Evolutionary conservation across 2,888 invertebrate species (phyloP), one percentile per base, ranked within the genome.

Genomic region (Unio pictorum): DNA sequence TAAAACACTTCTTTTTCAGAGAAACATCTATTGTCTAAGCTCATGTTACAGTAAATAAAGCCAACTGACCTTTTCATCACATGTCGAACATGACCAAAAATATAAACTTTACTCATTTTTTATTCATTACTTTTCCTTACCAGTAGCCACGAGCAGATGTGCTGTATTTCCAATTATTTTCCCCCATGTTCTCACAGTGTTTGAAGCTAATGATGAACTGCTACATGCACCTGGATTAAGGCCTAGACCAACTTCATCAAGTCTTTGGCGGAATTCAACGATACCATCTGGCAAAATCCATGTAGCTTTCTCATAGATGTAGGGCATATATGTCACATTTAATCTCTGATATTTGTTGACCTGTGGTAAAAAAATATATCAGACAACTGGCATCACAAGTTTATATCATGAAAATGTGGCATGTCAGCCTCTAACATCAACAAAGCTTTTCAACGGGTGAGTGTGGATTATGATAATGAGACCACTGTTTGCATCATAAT

Each of bases 281-380:
- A 76, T 77, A 8, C 82, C 79, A 15, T 78, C 68, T 7, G 85
- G 84, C 61, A 83, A 68, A 30, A 80, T 78, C 78, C 81, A 80
- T 4, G 75, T 73, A 11, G 84, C 82, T 15, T 69, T 75, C 65
- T 80, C 77, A 67, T 84, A 85, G 55, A 84, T 65, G 67, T 69
- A 81, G 11, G 79, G 76, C 34, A 77, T 77, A 69, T 78, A 82
- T 0, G 84, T 84, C 55, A 85, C 72, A 71, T 85, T 85, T 18
- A 78, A 78, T 28, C 79, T 71, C n/a, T 73, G 69, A 66, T 81
- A 82, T 45, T 57, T 64, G 20, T 78, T 75, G 17, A 74, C 75
- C 84, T 84, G 69, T 15, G 2, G 45, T 45, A 45, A 45, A 45
- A 45, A 45, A 45, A 34, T 45, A 45, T 45, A 3, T 4, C 3